Percentiles rank a stretch among this genome's conserved stretches.
phyloP scores from a whole-genome alignment of 1,140 invertebrate genomes.

The Venustaconcha ellipsiformis region DNA sequence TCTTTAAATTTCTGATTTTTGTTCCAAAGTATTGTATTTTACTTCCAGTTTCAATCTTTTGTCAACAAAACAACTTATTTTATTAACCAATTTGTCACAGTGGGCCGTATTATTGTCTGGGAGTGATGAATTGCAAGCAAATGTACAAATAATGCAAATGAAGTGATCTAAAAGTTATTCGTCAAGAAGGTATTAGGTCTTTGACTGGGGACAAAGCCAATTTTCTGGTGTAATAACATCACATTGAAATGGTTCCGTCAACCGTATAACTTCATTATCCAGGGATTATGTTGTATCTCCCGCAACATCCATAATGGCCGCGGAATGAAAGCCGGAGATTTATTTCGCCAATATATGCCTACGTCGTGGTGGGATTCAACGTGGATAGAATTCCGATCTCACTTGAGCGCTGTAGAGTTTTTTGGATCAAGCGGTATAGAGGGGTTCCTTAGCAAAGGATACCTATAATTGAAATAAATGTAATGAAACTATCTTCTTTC shows the following conservation, averaged over 20 bases:
- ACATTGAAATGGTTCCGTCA: slow-evolving; percentile 18
- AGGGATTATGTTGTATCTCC: slow-evolving; percentile 19
- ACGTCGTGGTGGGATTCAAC: slow-evolving; percentile 1
- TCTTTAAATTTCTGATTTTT: too few relatives aligned
- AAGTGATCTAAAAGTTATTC: slow-evolving; percentile 9
- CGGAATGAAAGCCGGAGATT: slow-evolving; percentile 11
- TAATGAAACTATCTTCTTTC: too few relatives aligned
- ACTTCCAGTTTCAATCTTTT: too few relatives aligned
- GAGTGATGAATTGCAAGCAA: not conserved
- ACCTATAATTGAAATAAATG: slow-evolving; percentile 33
- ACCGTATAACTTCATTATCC: slow-evolving; percentile 32
- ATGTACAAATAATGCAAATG: not conserved
- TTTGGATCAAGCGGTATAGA: slow-evolving; percentile 11
- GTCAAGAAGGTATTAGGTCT: slow-evolving; percentile 4
- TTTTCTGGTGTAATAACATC: slow-evolving; percentile 27
- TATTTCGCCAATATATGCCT: slow-evolving; percentile 26
- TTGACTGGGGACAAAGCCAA: slow-evolving; percentile 8
- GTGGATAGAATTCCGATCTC: slow-evolving; percentile 13
- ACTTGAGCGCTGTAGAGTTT: slow-evolving; percentile 5
- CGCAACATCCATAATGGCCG: slow-evolving; percentile 17
- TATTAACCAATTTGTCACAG: too few relatives aligned
- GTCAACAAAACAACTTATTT: too few relatives aligned
- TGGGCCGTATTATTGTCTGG: too few relatives aligned
- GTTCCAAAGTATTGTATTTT: too few relatives aligned
- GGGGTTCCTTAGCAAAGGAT: slow-evolving; percentile 16